phyloP scores from a whole-genome alignment of 1,140 invertebrate species.

The Nasonia vitripennis region DNA sequence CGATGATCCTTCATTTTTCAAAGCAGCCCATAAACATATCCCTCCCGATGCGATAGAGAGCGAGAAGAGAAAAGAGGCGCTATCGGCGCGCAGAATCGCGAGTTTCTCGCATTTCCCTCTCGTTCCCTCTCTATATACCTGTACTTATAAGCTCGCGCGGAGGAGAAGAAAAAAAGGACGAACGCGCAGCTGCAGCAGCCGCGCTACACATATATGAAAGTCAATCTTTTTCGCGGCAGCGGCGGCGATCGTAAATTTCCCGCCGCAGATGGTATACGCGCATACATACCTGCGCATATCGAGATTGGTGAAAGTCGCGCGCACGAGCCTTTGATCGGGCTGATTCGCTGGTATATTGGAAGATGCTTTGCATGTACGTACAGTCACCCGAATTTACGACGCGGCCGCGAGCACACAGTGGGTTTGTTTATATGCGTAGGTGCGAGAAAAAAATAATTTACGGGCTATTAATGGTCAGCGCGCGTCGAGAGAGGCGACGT shows the following conservation, averaged over 20 bases:
- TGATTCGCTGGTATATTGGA: neutral
- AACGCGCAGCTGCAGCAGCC: neutral
- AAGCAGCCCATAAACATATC: neutral
- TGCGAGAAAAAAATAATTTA: neutral
- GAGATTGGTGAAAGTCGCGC: slow-evolving; percentile 19
- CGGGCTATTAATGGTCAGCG: neutral
- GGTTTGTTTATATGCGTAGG: neutral
- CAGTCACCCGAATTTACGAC: neutral
- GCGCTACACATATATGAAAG: slow-evolving; percentile 8
- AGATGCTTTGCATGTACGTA: neutral
- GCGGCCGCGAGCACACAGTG: neutral
- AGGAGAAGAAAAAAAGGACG: neutral
- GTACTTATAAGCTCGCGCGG: neutral
- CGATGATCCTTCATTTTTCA: neutral
- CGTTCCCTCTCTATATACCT: neutral
- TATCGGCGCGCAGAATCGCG: neutral
- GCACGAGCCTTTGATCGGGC: neutral
- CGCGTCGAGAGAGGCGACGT: neutral
- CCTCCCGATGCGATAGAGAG: no score
- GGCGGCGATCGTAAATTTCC: neutral
- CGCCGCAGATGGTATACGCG: neutral
- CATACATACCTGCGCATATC: neutral
- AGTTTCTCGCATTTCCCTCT: slow-evolving; percentile 3
- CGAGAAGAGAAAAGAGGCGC: neutral
- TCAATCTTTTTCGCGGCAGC: slow-evolving; percentile 7